These are phyloP conservation scores for Tenualosa ilisha DNA, from an alignment of 2,797 vertebrate species.

Conservation along the genomic window DNA sequence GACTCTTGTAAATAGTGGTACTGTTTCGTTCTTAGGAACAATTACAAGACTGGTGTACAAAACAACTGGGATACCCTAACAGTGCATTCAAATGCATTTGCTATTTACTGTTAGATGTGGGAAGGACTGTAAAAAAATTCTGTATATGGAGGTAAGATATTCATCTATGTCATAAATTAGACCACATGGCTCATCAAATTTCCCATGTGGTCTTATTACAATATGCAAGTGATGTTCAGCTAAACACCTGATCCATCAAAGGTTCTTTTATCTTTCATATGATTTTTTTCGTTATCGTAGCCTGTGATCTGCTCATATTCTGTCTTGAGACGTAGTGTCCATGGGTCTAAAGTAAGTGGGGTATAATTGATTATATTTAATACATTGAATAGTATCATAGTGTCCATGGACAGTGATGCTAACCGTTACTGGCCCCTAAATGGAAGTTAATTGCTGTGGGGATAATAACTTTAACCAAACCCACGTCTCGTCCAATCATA, in stretches of 20 bases:
- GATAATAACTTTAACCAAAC: slow-evolving; percentile 38
- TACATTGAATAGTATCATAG: neutral
- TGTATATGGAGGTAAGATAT: neutral
- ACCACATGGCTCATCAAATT: neutral
- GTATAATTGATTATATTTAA: neutral
- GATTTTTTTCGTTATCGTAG: no score
- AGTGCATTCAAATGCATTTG: neutral
- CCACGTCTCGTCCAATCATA: slow-evolving; percentile 63
- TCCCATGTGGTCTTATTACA: neutral
- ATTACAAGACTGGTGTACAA: neutral
- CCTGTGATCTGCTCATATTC: neutral
- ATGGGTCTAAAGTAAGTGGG: neutral
- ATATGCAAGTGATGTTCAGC: neutral
- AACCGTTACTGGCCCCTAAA: neutral
- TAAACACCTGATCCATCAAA: neutral
- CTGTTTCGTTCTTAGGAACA: neutral
- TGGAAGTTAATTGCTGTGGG: neutral
- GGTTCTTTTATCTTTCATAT: neutral
- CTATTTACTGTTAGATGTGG: neutral
- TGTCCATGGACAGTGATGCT: neutral
- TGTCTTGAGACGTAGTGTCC: neutral
- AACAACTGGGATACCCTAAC: neutral
- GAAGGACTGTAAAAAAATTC: neutral
- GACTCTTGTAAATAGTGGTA: neutral
- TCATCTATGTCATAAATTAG: neutral